Evolutionary conservation across 92 coral and sea anemone genomes (phyloP).

Genomic region (Nematostella vectensis): DNA sequence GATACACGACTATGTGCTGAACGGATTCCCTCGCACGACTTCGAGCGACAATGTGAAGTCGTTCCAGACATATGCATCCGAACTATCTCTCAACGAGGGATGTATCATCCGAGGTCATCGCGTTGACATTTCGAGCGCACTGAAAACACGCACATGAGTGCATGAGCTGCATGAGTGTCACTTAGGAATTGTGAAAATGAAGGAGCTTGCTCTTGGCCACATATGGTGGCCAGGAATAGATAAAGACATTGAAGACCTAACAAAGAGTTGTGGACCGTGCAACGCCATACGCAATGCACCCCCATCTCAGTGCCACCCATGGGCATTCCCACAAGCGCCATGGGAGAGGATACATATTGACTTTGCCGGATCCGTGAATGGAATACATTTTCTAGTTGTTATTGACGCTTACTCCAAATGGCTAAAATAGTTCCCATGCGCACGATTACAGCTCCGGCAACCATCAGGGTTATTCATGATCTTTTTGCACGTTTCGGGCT

Average conservation of each 20-base stretch:
- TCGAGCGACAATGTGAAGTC: conserved; percentile 7
- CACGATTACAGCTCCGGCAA: conserved; percentile 19
- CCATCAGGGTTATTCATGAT: conserved; percentile 9
- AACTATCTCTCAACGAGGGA: conserved; percentile 10
- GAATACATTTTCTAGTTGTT: conserved; percentile 13
- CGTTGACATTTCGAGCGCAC: conserved; percentile 10
- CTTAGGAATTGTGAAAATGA: conserved; percentile 17
- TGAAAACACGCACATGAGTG: conserved; percentile 1
- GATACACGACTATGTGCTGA: background rate
- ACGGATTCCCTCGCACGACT: conserved; percentile 17
- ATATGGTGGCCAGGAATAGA: conserved; percentile 30
- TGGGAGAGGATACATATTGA: conserved; percentile 30
- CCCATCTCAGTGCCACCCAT: conserved; percentile 29
- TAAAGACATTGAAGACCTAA: conserved; percentile 26
- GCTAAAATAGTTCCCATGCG: conserved; percentile 19
- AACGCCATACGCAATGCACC: conserved; percentile 23
- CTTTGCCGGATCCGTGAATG: conserved; percentile 24
- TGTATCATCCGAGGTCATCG: conserved; percentile 35
- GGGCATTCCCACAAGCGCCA: conserved; percentile 18
- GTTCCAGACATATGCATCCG: background rate
- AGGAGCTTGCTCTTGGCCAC: conserved; percentile 15
- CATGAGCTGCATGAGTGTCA: conserved; percentile 23
- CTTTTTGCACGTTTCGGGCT: conserved; percentile 10
- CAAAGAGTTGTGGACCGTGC: conserved; percentile 33
- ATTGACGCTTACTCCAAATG: conserved; percentile 23